Percentiles rank a stretch among this genome's conserved stretches.
Evolutionary conservation across 2,888 invertebrate species (phyloP).

Genomic region (Plemyria rubiginata): DNA sequence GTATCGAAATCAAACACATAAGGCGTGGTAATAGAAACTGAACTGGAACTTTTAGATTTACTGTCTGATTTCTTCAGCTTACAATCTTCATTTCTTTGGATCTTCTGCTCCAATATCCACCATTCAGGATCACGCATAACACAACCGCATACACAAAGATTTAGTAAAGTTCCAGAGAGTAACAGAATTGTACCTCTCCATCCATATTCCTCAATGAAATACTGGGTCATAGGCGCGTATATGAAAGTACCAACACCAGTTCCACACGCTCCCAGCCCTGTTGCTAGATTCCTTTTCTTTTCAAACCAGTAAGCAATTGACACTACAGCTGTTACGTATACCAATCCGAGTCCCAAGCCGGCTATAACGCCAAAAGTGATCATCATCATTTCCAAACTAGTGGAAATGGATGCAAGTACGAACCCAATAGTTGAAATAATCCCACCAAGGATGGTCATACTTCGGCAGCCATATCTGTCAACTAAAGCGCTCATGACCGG

Average conservation of each 20-base stretch:
- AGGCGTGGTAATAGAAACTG: constrained; percentile 77
- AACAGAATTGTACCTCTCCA: constrained; percentile 94
- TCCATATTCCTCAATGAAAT: constrained; percentile 90
- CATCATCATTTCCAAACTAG: constrained; percentile 91
- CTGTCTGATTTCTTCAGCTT: constrained; percentile 61
- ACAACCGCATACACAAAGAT: constrained; percentile 93
- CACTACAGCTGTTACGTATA: constrained; percentile 95
- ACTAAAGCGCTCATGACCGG: constrained; percentile 94
- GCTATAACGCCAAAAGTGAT: constrained; percentile 94
- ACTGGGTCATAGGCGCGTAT: constrained; percentile 93
- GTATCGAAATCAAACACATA: constrained; percentile 70
- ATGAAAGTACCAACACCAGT: constrained; percentile 95
- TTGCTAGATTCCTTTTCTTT: constrained; percentile 93
- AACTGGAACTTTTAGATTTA: constrained; percentile 78
- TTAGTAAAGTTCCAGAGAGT: constrained; percentile 92
- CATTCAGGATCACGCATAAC: constrained; percentile 96
- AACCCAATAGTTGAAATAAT: constrained; percentile 90
- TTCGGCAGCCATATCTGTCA: constrained; percentile 93
- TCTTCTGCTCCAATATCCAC: constrained; percentile 88
- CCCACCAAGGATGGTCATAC: constrained; percentile 90
- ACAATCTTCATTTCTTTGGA: constrained; percentile 63
- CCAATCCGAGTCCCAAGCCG: constrained; percentile 92
- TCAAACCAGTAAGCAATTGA: constrained; percentile 97
- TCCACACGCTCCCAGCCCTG: constrained; percentile 94
- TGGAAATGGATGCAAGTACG: constrained; percentile 88